Base-by-base conservation (phyloP, 2,888 invertebrate genomes). In the Tridacna crocea region DNA sequence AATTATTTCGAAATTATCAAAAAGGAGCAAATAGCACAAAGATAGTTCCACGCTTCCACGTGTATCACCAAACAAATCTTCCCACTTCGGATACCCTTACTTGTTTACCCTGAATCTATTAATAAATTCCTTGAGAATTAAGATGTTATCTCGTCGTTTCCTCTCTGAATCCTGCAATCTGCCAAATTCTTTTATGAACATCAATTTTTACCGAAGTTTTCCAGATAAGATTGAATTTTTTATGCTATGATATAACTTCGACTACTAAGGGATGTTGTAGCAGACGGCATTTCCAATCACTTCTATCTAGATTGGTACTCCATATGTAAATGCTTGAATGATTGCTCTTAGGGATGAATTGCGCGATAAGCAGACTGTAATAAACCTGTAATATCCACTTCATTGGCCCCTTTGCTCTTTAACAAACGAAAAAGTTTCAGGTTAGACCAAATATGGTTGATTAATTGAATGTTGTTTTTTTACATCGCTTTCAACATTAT, bases 21-120 rank as follows among this genome's bases (percentile, higher is more conserved):
- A 36, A 36, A 36, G 36, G 36, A 36, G 8, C 36, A 36, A 36
- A 36, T 36, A 36, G 36, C 36, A 36, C 36, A 36, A 2, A 36
- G 36, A 36, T 8, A 36, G 36, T 36, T 36, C 36, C 36, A 36
- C 36, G 36, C 36, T 51, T 70, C 70, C 70, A 70, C 70, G 55
- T 70, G 70, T 51, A 70, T 26, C 15, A 26, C 51, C 48, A 11
- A 22, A 22, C 24, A 24, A 48, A 22, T 48, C 51, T 22, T 19
- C 51, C 46, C 51, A 26, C 22, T 70, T 48, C 48, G 70, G 70
- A 70, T 48, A 51, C 22, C 70, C 51, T 70, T 51, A 24, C 70
- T 70, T 51, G 47, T 70, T 70, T 70, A 70, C 70, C 51, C 51
- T 51, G 48, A 70, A 24, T 51, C 47, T 51, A 70, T 51, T 70